Base-by-base conservation (phyloP, 2,113 vertebrate genomes). In the Odontophorus gujanensis region DNA sequence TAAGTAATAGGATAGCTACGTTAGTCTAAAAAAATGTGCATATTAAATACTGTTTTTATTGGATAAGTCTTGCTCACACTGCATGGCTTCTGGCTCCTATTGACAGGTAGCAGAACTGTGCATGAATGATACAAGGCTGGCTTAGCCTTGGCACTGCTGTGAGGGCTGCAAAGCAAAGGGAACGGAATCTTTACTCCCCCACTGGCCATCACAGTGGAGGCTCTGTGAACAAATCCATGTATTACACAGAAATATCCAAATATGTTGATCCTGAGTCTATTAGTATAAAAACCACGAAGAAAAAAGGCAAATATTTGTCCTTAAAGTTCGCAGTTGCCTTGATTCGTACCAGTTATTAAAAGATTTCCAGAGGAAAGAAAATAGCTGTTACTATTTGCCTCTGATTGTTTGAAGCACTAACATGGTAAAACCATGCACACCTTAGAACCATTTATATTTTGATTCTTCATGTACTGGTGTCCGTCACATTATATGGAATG, bases 291-390 rank as follows among this genome's bases (percentile, higher is more conserved):
- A 30, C n/a, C 45, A 87, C 82, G 79, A 57, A 93, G n/a, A 87
- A 74, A 58, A 89, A 88, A 92, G 61, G 48, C 76, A 92, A 81
- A 30, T 75, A 76, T 78, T 95, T 88, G 57, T 85, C 57, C 36
- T 71, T 86, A 89, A 83, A 71, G 57, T 47, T 87, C 77, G 55
- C 34, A 67, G 50, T 85, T 55, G 20, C 43, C 72, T 91, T 78
- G 38, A 90, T 87, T 92, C 89, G 85, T 11, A 83, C 53, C 65
- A 53, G 32, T 85, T 94, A 91, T 89, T 92, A 90, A 87, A 81
- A 84, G 73, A 65, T n/a, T 88, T 67, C 74, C 67, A 4, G 5
- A 74, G 82, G 83, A 91, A 91, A 78, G 38, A 93, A 93, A 90
- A 94, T 80, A 87, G 63, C 42, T 45, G 68, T 48, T 74, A 55